A percentile compares a stretch with the other conserved stretches of the same genome.
Evolutionary conservation across 2,113 vertebrate species (phyloP).

Genomic region (Bubalus kerabau): DNA sequence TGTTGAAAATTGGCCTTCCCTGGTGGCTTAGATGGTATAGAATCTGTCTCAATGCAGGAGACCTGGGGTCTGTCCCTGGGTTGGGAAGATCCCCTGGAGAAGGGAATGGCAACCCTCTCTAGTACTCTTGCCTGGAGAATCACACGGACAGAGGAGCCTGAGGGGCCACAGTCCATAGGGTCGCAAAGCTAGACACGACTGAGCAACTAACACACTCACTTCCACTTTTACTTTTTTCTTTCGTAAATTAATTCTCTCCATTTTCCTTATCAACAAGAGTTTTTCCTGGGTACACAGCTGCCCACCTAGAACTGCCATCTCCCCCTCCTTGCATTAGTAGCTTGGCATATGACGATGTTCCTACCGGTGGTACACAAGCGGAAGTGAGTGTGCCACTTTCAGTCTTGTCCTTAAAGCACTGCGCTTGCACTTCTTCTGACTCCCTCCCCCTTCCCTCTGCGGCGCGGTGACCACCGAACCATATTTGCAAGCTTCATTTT

Average conservation of each 20-base stretch:
- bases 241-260: background rate
- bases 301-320: background rate
- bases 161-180: background rate
- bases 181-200: background rate
- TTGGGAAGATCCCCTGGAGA: background rate
- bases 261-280: background rate
- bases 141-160: background rate
- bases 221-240: background rate
- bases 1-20: background rate
- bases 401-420: background rate
- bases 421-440: accelerated
- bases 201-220: background rate
- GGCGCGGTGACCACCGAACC: background rate
- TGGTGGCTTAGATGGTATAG: background rate
- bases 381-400: background rate
- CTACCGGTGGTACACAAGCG: background rate
- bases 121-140: background rate
- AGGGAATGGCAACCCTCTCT: background rate
- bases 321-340: background rate
- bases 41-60: background rate
- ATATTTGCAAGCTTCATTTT: background rate
- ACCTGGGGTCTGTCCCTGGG: background rate
- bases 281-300: background rate
- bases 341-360: background rate
- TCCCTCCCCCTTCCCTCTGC: background rate